Percentiles rank a stretch among this genome's conserved stretches.
These are phyloP conservation scores for Ditylenchus dipsaci DNA, from an alignment of 1,140 invertebrate genomes.

Conservation along the genomic window DNA sequence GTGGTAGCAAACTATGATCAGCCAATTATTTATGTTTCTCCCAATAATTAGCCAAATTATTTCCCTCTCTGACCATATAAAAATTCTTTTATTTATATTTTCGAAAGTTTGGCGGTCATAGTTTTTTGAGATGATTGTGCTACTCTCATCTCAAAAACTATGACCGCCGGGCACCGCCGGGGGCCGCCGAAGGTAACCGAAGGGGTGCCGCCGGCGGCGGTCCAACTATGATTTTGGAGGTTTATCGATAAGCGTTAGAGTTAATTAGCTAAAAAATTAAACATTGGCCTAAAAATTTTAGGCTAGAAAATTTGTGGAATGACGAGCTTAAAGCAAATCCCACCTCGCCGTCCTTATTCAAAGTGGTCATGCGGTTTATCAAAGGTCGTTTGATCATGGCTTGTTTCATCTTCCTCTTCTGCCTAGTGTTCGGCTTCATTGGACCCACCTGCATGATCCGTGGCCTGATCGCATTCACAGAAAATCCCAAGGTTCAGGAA, in stretches of 20 bases:
- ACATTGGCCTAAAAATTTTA: slow-evolving; percentile 2
- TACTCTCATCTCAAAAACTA: too few species aligned
- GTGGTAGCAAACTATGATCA: too few species aligned
- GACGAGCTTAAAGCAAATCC: slow-evolving; percentile 58
- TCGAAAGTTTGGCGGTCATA: too few species aligned
- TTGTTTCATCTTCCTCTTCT: slow-evolving; percentile 62
- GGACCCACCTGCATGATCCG: slow-evolving; percentile 58
- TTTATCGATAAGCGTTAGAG: neutral
- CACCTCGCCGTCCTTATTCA: slow-evolving; percentile 58
- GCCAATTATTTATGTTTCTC: too few species aligned
- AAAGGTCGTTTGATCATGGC: slow-evolving; percentile 63
- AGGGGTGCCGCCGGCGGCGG: too few species aligned
- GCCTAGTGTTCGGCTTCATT: slow-evolving; percentile 65
- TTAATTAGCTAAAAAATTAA: neutral
- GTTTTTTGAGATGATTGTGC: too few species aligned
- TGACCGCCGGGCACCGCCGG: too few species aligned
- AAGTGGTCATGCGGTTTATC: slow-evolving; percentile 64
- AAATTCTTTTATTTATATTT: too few species aligned
- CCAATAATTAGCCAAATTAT: too few species aligned
- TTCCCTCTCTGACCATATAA: too few species aligned
- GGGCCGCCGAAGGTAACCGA: too few species aligned
- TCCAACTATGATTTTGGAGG: neutral
- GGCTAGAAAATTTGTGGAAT: slow-evolving; percentile 58
- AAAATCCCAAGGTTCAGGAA: slow-evolving; percentile 31
- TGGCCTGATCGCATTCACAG: slow-evolving; percentile 50